These are phyloP conservation scores for Psammodynastes pulverulentus DNA, from an alignment of 2,113 vertebrate species.

Conservation along the genomic window DNA sequence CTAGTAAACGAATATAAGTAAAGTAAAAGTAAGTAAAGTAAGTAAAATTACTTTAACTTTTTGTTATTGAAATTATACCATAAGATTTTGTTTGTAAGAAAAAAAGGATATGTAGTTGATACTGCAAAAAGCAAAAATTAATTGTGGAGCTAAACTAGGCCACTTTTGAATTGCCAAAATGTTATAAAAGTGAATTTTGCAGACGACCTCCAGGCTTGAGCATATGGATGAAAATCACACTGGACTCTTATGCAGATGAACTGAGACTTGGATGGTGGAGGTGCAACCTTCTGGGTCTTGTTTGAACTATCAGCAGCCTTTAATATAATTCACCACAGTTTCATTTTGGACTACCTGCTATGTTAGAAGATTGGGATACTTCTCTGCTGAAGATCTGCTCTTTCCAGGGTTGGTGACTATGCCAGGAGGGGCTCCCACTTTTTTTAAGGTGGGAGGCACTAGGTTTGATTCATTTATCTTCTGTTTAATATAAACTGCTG, in stretches of 20 bases:
- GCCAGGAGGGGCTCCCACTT: neutral
- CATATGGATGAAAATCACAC: neutral
- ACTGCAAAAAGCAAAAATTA: neutral
- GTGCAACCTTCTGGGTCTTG: neutral
- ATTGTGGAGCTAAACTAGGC: neutral
- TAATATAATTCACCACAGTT: neutral
- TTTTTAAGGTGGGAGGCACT: neutral
- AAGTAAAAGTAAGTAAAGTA: neutral
- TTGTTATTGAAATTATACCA: neutral
- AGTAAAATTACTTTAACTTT: neutral
- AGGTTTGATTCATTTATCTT: neutral
- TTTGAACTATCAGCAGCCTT: neutral
- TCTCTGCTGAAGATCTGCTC: neutral
- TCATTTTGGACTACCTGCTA: neutral
- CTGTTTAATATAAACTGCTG: neutral
- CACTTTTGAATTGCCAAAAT: conserved; percentile 11
- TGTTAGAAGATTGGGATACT: neutral
- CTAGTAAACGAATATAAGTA: neutral
- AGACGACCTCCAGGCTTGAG: neutral
- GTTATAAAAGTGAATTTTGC: neutral
- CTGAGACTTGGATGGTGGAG: neutral
- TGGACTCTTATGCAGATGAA: neutral
- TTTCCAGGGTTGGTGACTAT: neutral
- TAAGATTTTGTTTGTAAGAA: neutral
- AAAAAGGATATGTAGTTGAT: neutral